A percentile compares a stretch with the other conserved stretches of the same genome.
Conservation (phyloP, 2,888 invertebrate species). For the Ophioninae sp. region DNA sequence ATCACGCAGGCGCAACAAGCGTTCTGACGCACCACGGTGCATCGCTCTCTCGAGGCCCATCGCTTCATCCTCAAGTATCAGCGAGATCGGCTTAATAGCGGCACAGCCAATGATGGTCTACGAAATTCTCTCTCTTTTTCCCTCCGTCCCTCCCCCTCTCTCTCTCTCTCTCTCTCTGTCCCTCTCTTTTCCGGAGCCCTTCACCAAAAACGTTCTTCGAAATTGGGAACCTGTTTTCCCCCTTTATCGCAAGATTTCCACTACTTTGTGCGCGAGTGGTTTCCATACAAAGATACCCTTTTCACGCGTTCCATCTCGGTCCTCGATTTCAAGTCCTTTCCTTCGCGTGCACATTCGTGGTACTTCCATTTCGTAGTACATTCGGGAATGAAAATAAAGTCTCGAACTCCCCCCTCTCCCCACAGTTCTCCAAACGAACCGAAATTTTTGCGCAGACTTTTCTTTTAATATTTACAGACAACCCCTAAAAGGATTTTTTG, state of each 20-base stretch:
- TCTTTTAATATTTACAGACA: too few relatives aligned
- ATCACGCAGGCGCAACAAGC: slow-evolving; percentile 1
- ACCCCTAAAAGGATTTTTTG: too few relatives aligned
- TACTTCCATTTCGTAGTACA: background rate
- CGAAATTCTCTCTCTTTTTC: slow-evolving; percentile 1
- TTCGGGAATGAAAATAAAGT: background rate
- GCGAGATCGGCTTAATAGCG: slow-evolving; percentile 21
- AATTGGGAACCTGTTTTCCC: slow-evolving; percentile 59
- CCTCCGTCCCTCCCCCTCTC: background rate
- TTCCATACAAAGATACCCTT: background rate
- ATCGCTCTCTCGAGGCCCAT: slow-evolving; percentile 20
- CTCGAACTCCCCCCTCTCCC: background rate
- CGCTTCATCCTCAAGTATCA: slow-evolving; percentile 19
- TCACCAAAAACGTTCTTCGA: slow-evolving; percentile 47
- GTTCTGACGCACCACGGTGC: slow-evolving; percentile 27
- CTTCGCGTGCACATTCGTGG: background rate
- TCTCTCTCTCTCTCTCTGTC: background rate
- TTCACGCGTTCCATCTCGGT: background rate
- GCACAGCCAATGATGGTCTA: slow-evolving; percentile 35
- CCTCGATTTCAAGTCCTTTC: background rate
- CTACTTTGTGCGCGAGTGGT: slow-evolving; percentile 8
- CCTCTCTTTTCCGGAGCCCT: slow-evolving; percentile 26
- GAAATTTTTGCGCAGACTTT: too few relatives aligned
- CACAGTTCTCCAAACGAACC: too few relatives aligned
- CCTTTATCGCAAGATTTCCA: slow-evolving; percentile 55